A percentile compares a stretch with the other conserved stretches of the same genome.
These are phyloP conservation scores for Perdita meconis DNA, from an alignment of 2,888 invertebrate genomes.

Conservation along the genomic window DNA sequence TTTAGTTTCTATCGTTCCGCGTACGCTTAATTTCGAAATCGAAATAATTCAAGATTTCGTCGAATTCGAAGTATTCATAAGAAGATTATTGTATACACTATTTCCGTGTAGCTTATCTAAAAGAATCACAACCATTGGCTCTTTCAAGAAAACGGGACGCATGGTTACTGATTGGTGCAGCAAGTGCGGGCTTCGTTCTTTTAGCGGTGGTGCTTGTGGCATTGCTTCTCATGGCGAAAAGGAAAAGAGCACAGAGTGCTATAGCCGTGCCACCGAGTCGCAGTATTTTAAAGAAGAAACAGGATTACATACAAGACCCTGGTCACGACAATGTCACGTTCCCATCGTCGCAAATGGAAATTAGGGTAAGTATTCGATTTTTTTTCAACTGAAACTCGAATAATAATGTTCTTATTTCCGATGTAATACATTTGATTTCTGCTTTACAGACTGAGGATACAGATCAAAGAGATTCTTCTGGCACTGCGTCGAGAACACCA, in stretches of 20 bases:
- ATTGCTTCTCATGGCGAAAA: constrained; percentile 76
- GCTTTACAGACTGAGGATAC: constrained; percentile 79
- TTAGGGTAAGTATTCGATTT: constrained; percentile 67
- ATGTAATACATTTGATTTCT: no score
- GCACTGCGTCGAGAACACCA: constrained; percentile 77
- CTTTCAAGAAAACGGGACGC: constrained; percentile 85
- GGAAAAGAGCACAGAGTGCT: constrained; percentile 79
- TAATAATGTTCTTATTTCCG: no score
- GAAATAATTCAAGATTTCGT: background rate
- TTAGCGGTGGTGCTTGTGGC: constrained; percentile 82
- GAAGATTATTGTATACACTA: background rate
- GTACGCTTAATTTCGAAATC: background rate
- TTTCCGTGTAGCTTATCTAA: constrained; percentile 87
- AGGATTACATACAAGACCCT: constrained; percentile 72
- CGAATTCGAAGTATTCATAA: background rate
- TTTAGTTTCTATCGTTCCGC: no score
- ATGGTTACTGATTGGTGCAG: constrained; percentile 89
- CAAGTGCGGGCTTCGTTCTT: constrained; percentile 87
- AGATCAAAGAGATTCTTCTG: constrained; percentile 76
- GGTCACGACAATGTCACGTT: constrained; percentile 79
- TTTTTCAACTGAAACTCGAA: constrained; percentile 3
- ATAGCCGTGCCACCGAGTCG: constrained; percentile 76
- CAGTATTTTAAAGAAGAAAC: constrained; percentile 76
- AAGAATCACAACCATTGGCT: constrained; percentile 87
- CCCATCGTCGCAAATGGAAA: constrained; percentile 79